A percentile compares a stretch with the other conserved stretches of the same genome.
These are phyloP conservation scores for Caenorhabditis latens DNA, from an alignment of 1,140 invertebrate genomes.

Conservation along the genomic window DNA sequence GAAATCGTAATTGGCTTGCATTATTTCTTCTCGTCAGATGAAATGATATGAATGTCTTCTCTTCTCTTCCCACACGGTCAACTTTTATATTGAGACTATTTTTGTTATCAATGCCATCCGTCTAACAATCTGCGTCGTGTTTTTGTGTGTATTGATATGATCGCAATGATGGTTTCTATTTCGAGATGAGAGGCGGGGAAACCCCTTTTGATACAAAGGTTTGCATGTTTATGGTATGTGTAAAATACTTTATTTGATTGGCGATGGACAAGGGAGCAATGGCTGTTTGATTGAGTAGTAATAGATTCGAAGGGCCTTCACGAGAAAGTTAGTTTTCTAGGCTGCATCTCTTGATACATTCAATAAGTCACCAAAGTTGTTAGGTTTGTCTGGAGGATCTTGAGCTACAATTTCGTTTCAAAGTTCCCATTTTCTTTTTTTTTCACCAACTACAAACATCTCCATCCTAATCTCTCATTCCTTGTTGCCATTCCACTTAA, in stretches of 20 bases:
- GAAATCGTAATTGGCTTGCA: slow-evolving; percentile 57
- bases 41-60: not conserved
- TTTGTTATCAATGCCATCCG: slow-evolving; percentile 40
- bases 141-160: slow-evolving; percentile 38
- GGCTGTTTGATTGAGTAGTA: not conserved
- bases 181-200: not conserved
- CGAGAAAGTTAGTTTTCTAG: not conserved
- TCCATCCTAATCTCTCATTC: not conserved
- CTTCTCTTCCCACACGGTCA: not conserved
- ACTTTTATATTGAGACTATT: slow-evolving; percentile 52
- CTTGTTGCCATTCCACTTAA: not conserved
- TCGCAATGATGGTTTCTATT: slow-evolving; percentile 16
- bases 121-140: slow-evolving; percentile 27
- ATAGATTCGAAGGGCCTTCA: no score
- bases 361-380: no score
- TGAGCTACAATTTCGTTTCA: no score
- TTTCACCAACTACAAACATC: no score
- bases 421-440: no score
- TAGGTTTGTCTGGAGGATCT: no score
- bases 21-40: slow-evolving; percentile 11
- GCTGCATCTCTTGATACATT: not conserved
- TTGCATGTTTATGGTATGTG: no score
- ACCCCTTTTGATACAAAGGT: not conserved
- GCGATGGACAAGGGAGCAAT: not conserved
- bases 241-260: not conserved